phyloP scores from a whole-genome alignment of 2,113 vertebrate genomes.

The Xyrauchen texanus region DNA sequence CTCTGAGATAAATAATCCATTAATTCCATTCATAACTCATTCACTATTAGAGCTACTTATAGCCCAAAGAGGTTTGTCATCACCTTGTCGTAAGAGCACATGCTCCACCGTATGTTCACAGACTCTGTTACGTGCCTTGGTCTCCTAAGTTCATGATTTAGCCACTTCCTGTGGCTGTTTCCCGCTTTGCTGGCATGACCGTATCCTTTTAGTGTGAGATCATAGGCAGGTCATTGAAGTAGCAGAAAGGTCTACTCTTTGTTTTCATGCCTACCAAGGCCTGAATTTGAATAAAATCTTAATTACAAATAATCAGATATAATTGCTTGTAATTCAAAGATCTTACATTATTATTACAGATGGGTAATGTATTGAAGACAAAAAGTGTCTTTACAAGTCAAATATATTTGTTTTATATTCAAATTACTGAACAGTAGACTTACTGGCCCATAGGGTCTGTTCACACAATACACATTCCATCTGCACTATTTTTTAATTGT shows the following conservation, averaged over 20 bases:
- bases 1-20: slow-evolving; percentile 33
- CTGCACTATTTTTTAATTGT: too few relatives aligned
- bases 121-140: slow-evolving; percentile 2
- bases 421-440: too few relatives aligned
- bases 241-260: too few relatives aligned
- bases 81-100: slow-evolving; percentile 53
- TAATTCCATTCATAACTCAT: slow-evolving; percentile 44
- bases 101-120: slow-evolving; percentile 15
- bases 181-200: slow-evolving; percentile 7
- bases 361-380: too few relatives aligned
- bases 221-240: slow-evolving; percentile 36
- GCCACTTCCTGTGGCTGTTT: slow-evolving; percentile 46
- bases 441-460: too few relatives aligned
- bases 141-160: slow-evolving; percentile 45
- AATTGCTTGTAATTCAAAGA: too few relatives aligned
- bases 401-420: too few relatives aligned
- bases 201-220: slow-evolving; percentile 37
- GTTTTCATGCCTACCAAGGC: slow-evolving; percentile 4
- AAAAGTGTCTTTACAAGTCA: too few relatives aligned
- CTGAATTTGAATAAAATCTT: slow-evolving; percentile 20
- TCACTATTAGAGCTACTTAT: slow-evolving; percentile 28
- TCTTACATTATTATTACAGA: too few relatives aligned
- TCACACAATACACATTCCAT: too few relatives aligned
- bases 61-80: slow-evolving; percentile 49
- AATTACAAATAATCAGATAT: too few relatives aligned